Evolutionary conservation across 1,140 invertebrate species (phyloP).

Genomic region (Aphelenchoides besseyi): DNA sequence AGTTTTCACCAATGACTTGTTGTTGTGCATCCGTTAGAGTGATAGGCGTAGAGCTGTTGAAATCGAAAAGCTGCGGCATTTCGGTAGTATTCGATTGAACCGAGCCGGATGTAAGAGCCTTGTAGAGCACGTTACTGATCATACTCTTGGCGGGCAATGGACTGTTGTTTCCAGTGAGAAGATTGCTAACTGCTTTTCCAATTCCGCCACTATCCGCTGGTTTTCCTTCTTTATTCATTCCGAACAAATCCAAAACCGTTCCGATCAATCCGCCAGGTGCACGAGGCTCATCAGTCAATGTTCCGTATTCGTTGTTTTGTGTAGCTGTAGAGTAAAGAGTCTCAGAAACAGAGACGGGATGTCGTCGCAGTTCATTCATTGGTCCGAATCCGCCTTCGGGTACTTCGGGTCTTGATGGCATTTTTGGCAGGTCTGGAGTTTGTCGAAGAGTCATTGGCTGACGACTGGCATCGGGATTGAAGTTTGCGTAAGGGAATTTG

Average conservation of each 20-base stretch:
- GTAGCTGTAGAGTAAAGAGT: slow-evolving; percentile 35
- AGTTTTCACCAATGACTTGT: slow-evolving; percentile 59
- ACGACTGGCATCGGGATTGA: slow-evolving; percentile 14
- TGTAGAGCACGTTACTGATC: slow-evolving; percentile 61
- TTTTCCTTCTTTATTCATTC: slow-evolving; percentile 47
- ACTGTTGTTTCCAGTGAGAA: slow-evolving; percentile 55
- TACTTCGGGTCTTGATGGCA: slow-evolving; percentile 50
- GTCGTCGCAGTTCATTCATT: slow-evolving; percentile 29
- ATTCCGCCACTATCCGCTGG: slow-evolving; percentile 48
- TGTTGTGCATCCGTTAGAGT: slow-evolving; percentile 60
- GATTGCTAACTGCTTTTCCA: slow-evolving; percentile 50
- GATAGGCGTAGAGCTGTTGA: slow-evolving; percentile 48
- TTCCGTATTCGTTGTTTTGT: slow-evolving; percentile 51
- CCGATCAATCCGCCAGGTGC: slow-evolving; percentile 61
- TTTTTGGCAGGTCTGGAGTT: slow-evolving; percentile 23
- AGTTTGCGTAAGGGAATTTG: slow-evolving; percentile 32
- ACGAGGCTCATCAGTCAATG: slow-evolving; percentile 51
- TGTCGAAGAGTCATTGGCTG: background rate
- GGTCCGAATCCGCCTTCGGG: slow-evolving; percentile 61
- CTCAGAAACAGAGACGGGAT: slow-evolving; percentile 57
- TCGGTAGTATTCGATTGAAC: slow-evolving; percentile 43
- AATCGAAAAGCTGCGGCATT: slow-evolving; percentile 29
- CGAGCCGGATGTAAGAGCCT: slow-evolving; percentile 57
- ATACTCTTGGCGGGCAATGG: slow-evolving; percentile 57
- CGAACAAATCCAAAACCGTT: slow-evolving; percentile 59